Evolutionary conservation across 1,140 invertebrate genomes (phyloP).

Genomic region (Mercenaria mercenaria): DNA sequence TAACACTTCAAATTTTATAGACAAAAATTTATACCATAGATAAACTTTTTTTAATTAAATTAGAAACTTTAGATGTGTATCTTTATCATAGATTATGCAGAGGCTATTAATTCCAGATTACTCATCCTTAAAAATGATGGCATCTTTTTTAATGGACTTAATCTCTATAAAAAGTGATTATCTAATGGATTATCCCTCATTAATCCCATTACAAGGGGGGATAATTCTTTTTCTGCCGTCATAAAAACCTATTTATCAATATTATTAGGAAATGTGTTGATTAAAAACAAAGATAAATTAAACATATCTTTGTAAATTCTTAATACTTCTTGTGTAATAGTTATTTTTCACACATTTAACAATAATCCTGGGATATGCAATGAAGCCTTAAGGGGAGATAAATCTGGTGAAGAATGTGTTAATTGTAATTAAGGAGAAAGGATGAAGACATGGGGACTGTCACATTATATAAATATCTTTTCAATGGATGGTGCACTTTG

Average conservation of each 20-base stretch:
- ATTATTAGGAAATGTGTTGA: neutral
- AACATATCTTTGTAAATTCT: neutral
- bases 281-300: neutral
- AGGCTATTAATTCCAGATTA: too few relatives aligned
- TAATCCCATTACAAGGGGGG: neutral
- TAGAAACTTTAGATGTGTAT: too few relatives aligned
- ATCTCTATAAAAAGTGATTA: neutral
- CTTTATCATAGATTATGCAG: too few relatives aligned
- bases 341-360: neutral
- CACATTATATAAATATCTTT: neutral
- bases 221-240: neutral
- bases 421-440: neutral
- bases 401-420: neutral
- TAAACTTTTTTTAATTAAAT: too few relatives aligned
- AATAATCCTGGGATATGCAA: neutral
- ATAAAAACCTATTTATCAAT: neutral
- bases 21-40: too few relatives aligned
- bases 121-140: neutral
- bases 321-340: neutral
- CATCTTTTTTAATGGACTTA: neutral
- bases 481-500: neutral
- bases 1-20: too few relatives aligned
- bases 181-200: neutral
- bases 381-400: neutral
- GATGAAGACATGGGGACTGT: neutral